Base-by-base conservation (phyloP, 2,113 vertebrate genomes). In the Istiophorus platypterus region DNA sequence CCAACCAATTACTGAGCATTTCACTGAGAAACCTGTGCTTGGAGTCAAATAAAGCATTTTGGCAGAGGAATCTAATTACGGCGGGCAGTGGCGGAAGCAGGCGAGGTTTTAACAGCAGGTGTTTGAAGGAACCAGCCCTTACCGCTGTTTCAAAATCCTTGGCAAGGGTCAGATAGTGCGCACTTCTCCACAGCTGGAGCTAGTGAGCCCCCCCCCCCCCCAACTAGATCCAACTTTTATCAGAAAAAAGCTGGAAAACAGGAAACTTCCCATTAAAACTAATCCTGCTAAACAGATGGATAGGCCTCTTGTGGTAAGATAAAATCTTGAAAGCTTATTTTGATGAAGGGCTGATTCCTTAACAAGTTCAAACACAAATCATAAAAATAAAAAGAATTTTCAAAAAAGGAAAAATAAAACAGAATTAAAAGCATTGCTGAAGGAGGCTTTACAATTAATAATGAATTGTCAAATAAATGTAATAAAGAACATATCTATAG, bases 131-230 rank as follows among this genome's bases (percentile, higher is more conserved):
- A 71, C 51, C 69, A 45, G 45, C 41, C 56, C 17, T 45, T 24
- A 17, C 81, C 64, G 52, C 81, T 57, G 72, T 72, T 56, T 79
- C 49, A 59, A 58, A 88, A 79, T 85, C 87, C 83, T 70, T 24
- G 2, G 34, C 61, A 59, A 78, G 72, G 85, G 84, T 91, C 87
- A 92, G 51, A 85, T 65, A 58, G 65, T 72, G 51, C 64, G 69
- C 27, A 45, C 26, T 66, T 70, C 49, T 76, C 34, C 47, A 15
- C 81, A 76, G 78, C 27, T 34, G 45, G 42, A 80, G 62, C 34
- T 27, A 22, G 12, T 8, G 27, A 64, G 69, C 24, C 34, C 59
- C 45, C 13, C 22, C n/a, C n/a, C n/a, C n/a, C n/a, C n/a, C n/a
- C n/a, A n/a, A n/a, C n/a, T n/a, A 71, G 83, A 78, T 75, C 73